Conservation (phyloP, 1,140 invertebrate genomes). For the Alviniconcha marisindica region DNA sequence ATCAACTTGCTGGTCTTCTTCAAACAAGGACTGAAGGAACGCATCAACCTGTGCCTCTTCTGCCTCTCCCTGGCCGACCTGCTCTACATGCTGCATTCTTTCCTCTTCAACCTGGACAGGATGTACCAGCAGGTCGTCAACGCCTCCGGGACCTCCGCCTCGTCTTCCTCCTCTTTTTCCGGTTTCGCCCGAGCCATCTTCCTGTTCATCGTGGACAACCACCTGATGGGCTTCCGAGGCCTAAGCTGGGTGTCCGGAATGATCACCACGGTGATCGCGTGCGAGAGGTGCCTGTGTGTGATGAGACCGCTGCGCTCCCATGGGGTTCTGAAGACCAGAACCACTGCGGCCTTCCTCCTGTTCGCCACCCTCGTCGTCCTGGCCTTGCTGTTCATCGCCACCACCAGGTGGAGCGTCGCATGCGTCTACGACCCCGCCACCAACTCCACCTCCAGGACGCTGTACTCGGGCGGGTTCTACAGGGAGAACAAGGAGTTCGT, state of each 20-base stretch:
- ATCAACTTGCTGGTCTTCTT: conserved; percentile 5
- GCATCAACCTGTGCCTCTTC: conserved; percentile 31
- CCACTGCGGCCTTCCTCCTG: not conserved
- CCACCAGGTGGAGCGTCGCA: not conserved
- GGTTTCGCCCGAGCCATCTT: not conserved
- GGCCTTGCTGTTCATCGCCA: conserved; percentile 5
- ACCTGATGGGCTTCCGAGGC: not conserved
- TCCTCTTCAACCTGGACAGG: conserved; percentile 6
- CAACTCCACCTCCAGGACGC: not conserved
- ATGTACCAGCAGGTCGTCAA: not conserved
- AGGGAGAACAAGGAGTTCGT: not conserved
- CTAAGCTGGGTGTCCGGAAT: conserved; percentile 7
- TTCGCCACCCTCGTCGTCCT: not conserved
- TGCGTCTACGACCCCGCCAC: conserved; percentile 16
- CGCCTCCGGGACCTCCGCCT: too few species aligned
- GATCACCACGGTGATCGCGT: conserved; percentile 13
- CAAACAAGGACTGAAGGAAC: not conserved
- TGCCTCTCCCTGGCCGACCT: conserved; percentile 8
- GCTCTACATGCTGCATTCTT: not conserved
- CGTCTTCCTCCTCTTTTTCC: too few species aligned
- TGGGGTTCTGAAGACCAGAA: not conserved
- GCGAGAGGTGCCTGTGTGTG: conserved; percentile 25
- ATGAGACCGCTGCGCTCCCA: conserved; percentile 18
- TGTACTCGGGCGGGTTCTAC: conserved; percentile 3
- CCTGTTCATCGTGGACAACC: conserved; percentile 4